Conservation (phyloP, 2,888 invertebrate genomes). For the Mongoloraphidia duomilia region DNA sequence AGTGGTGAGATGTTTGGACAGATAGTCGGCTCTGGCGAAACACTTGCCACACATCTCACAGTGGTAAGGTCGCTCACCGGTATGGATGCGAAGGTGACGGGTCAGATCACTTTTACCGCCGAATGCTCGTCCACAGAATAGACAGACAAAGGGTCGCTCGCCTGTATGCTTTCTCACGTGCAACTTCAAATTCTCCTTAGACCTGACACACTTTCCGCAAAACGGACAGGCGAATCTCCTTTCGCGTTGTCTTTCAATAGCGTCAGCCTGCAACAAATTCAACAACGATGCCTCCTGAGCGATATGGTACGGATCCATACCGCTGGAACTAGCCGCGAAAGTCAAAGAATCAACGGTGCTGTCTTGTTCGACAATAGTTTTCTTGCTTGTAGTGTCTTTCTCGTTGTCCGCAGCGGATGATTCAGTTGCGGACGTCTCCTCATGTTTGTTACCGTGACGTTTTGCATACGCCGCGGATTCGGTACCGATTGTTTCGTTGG, state of each 20-base stretch:
- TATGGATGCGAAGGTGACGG: slow-evolving; percentile 74
- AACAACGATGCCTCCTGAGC: slow-evolving; percentile 43
- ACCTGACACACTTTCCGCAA: slow-evolving; percentile 78
- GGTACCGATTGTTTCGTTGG: slow-evolving; percentile 29
- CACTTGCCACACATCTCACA: slow-evolving; percentile 87
- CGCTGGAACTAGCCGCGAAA: slow-evolving; percentile 16
- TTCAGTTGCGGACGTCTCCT: slow-evolving; percentile 22
- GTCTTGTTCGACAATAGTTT: slow-evolving; percentile 45
- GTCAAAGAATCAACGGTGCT: slow-evolving; percentile 58
- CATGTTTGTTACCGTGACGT: slow-evolving; percentile 21
- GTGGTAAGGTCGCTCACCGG: slow-evolving; percentile 79
- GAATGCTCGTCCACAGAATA: slow-evolving; percentile 78
- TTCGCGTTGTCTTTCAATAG: slow-evolving; percentile 48
- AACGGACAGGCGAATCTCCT: slow-evolving; percentile 76
- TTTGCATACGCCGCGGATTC: slow-evolving; percentile 29
- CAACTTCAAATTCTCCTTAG: slow-evolving; percentile 75
- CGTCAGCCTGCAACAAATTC: slow-evolving; percentile 49
- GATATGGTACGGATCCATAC: slow-evolving; percentile 34
- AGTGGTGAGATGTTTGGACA: slow-evolving; percentile 81
- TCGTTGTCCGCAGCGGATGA: slow-evolving; percentile 23
- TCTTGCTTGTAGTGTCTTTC: slow-evolving; percentile 19
- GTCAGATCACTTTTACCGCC: slow-evolving; percentile 81
- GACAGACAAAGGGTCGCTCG: slow-evolving; percentile 78
- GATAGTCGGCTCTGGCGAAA: slow-evolving; percentile 79
- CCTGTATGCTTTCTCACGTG: slow-evolving; percentile 80